phyloP scores from a whole-genome alignment of 2,888 invertebrate genomes.

The Cephus runcator region DNA sequence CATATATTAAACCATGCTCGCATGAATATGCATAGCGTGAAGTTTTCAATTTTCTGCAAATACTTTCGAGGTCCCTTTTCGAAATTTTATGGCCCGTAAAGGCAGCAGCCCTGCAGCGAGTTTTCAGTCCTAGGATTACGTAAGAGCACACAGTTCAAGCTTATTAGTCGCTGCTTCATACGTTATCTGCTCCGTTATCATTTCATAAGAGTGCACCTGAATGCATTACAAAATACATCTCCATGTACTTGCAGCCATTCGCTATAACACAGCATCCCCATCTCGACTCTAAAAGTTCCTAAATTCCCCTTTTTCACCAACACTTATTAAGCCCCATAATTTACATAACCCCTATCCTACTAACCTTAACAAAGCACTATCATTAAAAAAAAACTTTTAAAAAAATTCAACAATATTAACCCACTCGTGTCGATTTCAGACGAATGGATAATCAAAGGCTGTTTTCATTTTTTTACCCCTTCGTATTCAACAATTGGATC shows the following conservation, averaged over 20 bases:
- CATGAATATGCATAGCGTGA: slow-evolving; percentile 61
- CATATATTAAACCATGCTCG: slow-evolving; percentile 53
- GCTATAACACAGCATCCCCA: not conserved
- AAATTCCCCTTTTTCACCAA: not conserved
- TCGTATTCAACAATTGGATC: not conserved
- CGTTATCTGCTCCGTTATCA: not conserved
- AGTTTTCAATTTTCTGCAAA: slow-evolving; percentile 62
- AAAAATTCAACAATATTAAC: not conserved
- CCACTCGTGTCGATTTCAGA: not conserved
- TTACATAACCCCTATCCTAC: not conserved
- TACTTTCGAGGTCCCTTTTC: slow-evolving; percentile 56
- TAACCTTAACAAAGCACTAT: not conserved
- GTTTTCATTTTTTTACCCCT: not conserved
- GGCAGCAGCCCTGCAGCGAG: slow-evolving; percentile 34
- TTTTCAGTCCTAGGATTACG: slow-evolving; percentile 32
- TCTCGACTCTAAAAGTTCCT: not conserved
- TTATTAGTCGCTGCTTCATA: slow-evolving; percentile 45
- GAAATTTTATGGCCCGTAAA: slow-evolving; percentile 60
- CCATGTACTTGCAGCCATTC: not conserved
- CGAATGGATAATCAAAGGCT: not conserved
- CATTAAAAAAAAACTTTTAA: not conserved
- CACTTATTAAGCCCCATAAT: not conserved
- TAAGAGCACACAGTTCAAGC: slow-evolving; percentile 30
- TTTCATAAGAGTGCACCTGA: not conserved
- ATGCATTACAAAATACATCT: not conserved